phyloP scores from a whole-genome alignment of 2,113 vertebrate species.

The Dermatemys mawii region DNA sequence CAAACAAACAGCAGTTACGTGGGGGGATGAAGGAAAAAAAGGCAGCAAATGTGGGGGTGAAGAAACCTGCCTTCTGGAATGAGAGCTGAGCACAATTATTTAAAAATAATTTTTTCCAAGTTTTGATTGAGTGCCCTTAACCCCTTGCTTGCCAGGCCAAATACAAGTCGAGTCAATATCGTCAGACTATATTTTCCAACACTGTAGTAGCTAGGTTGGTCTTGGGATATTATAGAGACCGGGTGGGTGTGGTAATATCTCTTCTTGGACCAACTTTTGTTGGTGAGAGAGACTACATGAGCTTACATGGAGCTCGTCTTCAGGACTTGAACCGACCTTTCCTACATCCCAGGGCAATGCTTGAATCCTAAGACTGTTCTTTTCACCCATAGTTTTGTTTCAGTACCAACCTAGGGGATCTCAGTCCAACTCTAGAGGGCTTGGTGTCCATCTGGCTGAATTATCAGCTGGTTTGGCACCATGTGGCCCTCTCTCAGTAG shows the following conservation, averaged over 20 bases:
- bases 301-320: not conserved
- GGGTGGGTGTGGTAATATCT: not conserved
- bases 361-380: not conserved
- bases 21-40: not conserved
- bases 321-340: not conserved
- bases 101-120: not conserved
- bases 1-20: not conserved
- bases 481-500: not conserved
- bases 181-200: not conserved
- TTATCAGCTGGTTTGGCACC: not conserved
- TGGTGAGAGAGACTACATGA: not conserved
- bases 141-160: not conserved
- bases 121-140: not conserved
- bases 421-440: not conserved
- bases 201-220: not conserved
- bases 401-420: not conserved
- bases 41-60: not conserved
- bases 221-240: not conserved
- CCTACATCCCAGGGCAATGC: not conserved
- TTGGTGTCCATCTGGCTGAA: not conserved
- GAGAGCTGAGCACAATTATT: not conserved
- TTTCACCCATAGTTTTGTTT: not conserved
- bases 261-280: not conserved
- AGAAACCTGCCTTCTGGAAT: not conserved
- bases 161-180: not conserved